These are phyloP conservation scores for Anastrepha obliqua DNA, from an alignment of 1,140 invertebrate species.

Conservation along the genomic window DNA sequence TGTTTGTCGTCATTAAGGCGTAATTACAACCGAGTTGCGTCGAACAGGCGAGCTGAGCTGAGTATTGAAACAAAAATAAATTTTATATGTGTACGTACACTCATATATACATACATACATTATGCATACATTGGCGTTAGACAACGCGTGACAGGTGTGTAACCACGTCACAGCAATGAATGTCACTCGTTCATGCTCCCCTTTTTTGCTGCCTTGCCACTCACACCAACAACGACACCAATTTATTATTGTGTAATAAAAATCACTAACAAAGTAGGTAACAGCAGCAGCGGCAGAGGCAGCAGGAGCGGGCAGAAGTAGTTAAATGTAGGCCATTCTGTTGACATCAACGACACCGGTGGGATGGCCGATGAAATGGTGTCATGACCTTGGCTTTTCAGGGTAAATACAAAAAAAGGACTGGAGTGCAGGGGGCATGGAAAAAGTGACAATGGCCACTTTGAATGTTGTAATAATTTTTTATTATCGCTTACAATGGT, in stretches of 20 bases:
- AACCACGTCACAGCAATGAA: conserved; percentile 19
- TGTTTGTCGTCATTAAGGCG: conserved; percentile 29
- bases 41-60: not conserved
- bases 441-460: not conserved
- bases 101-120: not conserved
- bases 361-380: not conserved
- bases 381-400: conserved; percentile 4
- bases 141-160: not conserved
- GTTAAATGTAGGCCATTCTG: not conserved
- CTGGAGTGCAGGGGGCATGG: not conserved
- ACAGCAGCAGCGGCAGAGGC: not conserved
- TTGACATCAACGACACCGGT: not conserved
- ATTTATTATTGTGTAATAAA: not conserved
- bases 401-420: no score
- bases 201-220: not conserved
- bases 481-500: conserved; percentile 9
- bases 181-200: conserved; percentile 1
- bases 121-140: not conserved
- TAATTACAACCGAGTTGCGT: not conserved
- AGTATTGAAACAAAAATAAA: no score
- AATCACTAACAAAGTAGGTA: not conserved
- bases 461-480: conserved; percentile 42
- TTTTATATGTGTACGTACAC: not conserved
- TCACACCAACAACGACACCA: not conserved
- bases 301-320: not conserved